These are phyloP conservation scores for Sterrhoptilus dennistouni DNA, from an alignment of 2,113 vertebrate genomes.

Conservation along the genomic window DNA sequence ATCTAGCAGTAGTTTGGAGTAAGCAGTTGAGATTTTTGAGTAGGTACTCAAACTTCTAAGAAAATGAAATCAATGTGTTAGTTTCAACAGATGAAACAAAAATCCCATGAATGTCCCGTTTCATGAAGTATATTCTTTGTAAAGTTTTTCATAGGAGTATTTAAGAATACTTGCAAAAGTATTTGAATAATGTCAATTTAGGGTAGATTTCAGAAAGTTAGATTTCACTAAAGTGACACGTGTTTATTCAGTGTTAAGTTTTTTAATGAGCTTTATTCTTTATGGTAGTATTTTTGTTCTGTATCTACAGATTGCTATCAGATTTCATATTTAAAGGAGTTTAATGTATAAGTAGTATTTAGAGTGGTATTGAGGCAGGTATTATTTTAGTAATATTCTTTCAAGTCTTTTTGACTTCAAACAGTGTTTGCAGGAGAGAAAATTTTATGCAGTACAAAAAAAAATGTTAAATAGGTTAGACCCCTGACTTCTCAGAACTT, in stretches of 20 bases:
- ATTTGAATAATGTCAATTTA: not conserved
- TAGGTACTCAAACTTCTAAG: not conserved
- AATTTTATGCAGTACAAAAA: not conserved
- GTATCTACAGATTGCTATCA: not conserved
- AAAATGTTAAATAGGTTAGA: not conserved
- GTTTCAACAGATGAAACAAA: not conserved
- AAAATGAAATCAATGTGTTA: not conserved
- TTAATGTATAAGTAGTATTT: not conserved
- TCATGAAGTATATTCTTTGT: not conserved
- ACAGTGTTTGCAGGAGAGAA: not conserved
- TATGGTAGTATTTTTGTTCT: not conserved
- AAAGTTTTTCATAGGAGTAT: not conserved
- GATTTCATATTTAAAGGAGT: not conserved
- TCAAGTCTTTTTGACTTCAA: not conserved
- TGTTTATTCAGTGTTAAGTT: not conserved
- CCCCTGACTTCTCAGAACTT: not conserved
- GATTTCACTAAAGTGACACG: not conserved
- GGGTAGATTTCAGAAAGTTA: not conserved
- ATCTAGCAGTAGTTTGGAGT: not conserved
- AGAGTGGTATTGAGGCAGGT: accelerated
- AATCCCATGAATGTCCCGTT: not conserved
- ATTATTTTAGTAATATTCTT: not conserved
- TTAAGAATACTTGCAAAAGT: not conserved
- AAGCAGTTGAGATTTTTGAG: not conserved
- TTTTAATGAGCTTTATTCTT: not conserved